Percentiles rank a stretch among this genome's conserved stretches.
Conservation (phyloP, 2,888 invertebrate species). For the Plebejus argus region DNA sequence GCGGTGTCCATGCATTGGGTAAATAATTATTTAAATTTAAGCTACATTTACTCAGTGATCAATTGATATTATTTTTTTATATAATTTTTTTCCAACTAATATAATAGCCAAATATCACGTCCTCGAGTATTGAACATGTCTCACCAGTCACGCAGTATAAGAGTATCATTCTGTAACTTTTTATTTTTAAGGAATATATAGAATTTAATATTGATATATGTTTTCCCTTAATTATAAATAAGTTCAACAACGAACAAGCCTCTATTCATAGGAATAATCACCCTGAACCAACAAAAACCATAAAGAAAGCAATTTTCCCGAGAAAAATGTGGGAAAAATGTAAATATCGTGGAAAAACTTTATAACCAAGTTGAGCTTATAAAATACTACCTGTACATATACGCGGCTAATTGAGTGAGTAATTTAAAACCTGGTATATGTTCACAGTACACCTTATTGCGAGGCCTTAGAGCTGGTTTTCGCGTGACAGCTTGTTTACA, state of each 20-base stretch:
- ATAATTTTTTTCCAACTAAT: too few species aligned
- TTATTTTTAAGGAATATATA: too few species aligned
- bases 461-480: not conserved
- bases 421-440: not conserved
- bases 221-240: not conserved
- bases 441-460: not conserved
- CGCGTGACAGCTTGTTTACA: not conserved
- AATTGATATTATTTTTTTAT: too few species aligned
- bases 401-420: not conserved
- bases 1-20: too few species aligned
- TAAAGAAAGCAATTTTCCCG: constrained; percentile 8
- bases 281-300: not conserved
- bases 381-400: not conserved
- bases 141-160: too few species aligned
- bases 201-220: too few species aligned
- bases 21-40: too few species aligned
- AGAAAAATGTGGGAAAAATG: constrained; percentile 16
- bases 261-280: not conserved
- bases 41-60: too few species aligned
- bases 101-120: too few species aligned
- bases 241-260: not conserved
- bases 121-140: too few species aligned
- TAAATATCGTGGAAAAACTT: constrained; percentile 3
- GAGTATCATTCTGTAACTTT: too few species aligned
- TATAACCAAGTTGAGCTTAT: constrained; percentile 7